Base-by-base conservation (phyloP, 2,113 vertebrate genomes). In the Hoplias malabaricus region DNA sequence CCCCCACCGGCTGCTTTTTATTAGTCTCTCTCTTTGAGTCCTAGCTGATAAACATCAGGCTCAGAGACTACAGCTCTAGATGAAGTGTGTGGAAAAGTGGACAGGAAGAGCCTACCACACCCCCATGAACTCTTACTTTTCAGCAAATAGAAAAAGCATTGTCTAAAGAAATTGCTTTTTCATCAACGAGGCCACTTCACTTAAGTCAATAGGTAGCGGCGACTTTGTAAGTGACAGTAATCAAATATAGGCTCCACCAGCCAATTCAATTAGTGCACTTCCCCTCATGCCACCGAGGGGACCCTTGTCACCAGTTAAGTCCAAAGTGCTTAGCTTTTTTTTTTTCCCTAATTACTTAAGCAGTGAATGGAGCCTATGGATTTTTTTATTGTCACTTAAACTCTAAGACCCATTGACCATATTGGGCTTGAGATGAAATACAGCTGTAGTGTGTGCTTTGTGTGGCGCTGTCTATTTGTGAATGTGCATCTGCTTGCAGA, bases 161-260 rank as follows among this genome's bases (percentile, higher is more conserved):
- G 38, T 43, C 36, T 10, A 11, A 40, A 43, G 54, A 62, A 62
- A 61, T 48, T 61, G 14, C 43, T 61, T 73, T 63, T 75, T 68
- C 27, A 59, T 77, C 53, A 56, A 23, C 50, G n/a, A 19, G 46
- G 63, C 29, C 69, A 57, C 46, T 36, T 46, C 54, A 63, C 23
- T 31, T 23, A 48, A 36, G 27, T 61, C 62, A 69, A 56, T 21
- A 65, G 56, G 42, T 34, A 27, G 8, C 75, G 76, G 77, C 81
- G 77, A 83, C 78, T 82, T 88, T 86, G 82, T 85, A 86, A 88
- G 83, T 81, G 75, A 77, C 84, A 69, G 73, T 88, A 88, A 89
- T 86, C 23, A 63, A 88, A 87, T 74, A 78, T 59, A 78, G 74
- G 73, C 84, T 82, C 79, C 84, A 84, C 76, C 65, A 85, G 78